Conservation (phyloP, 2,113 vertebrate species). For the Seriola quinqueradiata region DNA sequence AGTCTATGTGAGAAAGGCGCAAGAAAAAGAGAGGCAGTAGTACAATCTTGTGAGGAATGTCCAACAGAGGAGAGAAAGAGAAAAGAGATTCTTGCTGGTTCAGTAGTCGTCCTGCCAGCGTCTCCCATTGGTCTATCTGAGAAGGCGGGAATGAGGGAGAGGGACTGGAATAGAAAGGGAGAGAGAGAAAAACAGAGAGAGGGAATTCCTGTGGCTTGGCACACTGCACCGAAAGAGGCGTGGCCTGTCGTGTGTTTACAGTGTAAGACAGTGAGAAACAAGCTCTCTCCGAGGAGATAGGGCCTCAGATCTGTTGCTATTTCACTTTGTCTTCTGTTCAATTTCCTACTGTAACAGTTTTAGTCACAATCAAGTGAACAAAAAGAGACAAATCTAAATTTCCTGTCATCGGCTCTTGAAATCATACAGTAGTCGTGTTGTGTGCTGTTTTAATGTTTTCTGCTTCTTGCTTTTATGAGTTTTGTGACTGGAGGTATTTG, state of each 20-base stretch:
- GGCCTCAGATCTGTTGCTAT: slow-evolving; percentile 63
- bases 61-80: slow-evolving; percentile 44
- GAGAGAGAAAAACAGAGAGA: slow-evolving; percentile 73
- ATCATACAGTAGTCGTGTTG: slow-evolving; percentile 3
- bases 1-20: slow-evolving; percentile 34
- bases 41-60: slow-evolving; percentile 66
- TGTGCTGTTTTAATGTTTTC: slow-evolving; percentile 8
- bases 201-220: slow-evolving; percentile 87
- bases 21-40: slow-evolving; percentile 8
- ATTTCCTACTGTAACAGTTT: slow-evolving; percentile 39
- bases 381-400: slow-evolving; percentile 43
- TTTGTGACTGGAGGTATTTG: slow-evolving; percentile 56
- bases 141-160: slow-evolving; percentile 82
- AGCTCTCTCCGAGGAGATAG: slow-evolving; percentile 73
- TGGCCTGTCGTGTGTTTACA: slow-evolving; percentile 80
- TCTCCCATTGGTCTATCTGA: slow-evolving; percentile 72
- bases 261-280: slow-evolving; percentile 79
- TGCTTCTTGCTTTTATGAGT: slow-evolving; percentile 37
- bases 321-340: slow-evolving; percentile 55
- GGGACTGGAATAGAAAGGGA: slow-evolving; percentile 76
- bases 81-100: slow-evolving; percentile 67
- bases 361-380: slow-evolving; percentile 56
- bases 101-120: slow-evolving; percentile 59
- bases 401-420: slow-evolving; percentile 3
- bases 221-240: slow-evolving; percentile 74